Base-by-base conservation (phyloP, 2,888 invertebrate species). In the Helobdella robusta region DNA sequence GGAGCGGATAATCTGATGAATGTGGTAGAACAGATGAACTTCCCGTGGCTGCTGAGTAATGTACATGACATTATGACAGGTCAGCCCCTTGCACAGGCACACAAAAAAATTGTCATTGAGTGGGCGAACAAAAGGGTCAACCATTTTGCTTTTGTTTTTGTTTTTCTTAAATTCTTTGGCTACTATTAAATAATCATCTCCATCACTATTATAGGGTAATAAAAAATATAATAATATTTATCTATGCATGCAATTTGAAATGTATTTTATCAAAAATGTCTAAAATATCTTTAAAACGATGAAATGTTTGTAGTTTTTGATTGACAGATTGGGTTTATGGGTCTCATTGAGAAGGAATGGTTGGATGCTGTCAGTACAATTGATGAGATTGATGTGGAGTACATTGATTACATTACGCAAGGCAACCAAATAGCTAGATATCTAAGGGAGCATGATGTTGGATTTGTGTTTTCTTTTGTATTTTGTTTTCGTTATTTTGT, bases 21-120 rank as follows among this genome's bases (percentile, higher is more conserved):
- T 6, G 83, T 89, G 75, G 87, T 87, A 1, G 83, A 86, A 0
- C 85, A 87, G 75, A 88, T 87, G 62, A 85, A 84, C 52, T 91
- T 91, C 78, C 91, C 91, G 0, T 92, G 91, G 91, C 82, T 92
- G n/a, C 89, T 92, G 86, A 90, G 90, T 0, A 92, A 92, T 79
- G 91, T 91, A 6, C 85, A 88, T 35, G 91, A 92, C 81, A 89
- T 89, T 74, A 88, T 90, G 78, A 91, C 90, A 0, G 87, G 88
- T 0, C 82, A 87, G 11, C 89, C 90, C 0, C 79, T 92, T 59
- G 86, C 88, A 0, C 89, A 89, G 74, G 91, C 91, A 0, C 84
- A 86, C 73, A 86, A 88, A 64, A 87, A 87, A 0, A 86, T 88
- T 76, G 86, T 89, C 2, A 82, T 91, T 0, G 84, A 88, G 72